phyloP scores from a whole-genome alignment of 2,113 vertebrate species.

The Desmodus rotundus region DNA sequence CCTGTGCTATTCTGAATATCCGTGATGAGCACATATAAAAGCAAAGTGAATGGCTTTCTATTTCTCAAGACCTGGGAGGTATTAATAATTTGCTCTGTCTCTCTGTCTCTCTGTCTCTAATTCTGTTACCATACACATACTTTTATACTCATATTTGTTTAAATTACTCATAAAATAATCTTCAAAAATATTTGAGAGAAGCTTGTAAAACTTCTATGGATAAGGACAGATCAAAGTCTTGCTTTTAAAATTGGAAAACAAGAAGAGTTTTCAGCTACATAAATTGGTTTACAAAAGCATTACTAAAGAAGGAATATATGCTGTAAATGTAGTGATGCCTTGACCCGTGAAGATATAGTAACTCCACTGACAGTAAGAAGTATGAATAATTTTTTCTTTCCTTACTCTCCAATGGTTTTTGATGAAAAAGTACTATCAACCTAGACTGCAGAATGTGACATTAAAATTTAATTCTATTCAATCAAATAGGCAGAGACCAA shows the following conservation, averaged over 20 bases:
- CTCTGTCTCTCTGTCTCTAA: neutral
- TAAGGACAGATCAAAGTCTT: neutral
- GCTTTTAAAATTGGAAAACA: neutral
- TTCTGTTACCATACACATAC: neutral
- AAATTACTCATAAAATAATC: neutral
- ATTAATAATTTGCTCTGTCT: neutral
- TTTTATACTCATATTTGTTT: neutral
- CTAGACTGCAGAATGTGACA: neutral
- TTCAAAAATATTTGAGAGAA: constrained; percentile 1
- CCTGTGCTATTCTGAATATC: neutral
- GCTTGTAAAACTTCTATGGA: neutral
- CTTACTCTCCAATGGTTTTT: neutral
- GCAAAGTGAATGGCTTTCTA: neutral
- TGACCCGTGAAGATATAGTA: neutral
- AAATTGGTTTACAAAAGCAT: neutral
- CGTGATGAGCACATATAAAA: neutral
- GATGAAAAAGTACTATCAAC: neutral
- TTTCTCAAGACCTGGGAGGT: neutral
- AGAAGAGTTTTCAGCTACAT: neutral
- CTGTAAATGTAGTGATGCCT: neutral
- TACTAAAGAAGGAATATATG: neutral
- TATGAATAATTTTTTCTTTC: neutral
- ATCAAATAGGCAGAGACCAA: neutral
- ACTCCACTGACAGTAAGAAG: neutral
- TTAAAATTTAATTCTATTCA: constrained; percentile 47